These are phyloP conservation scores for Eurytoma adleriae DNA, from an alignment of 2,888 invertebrate species.

Conservation along the genomic window DNA sequence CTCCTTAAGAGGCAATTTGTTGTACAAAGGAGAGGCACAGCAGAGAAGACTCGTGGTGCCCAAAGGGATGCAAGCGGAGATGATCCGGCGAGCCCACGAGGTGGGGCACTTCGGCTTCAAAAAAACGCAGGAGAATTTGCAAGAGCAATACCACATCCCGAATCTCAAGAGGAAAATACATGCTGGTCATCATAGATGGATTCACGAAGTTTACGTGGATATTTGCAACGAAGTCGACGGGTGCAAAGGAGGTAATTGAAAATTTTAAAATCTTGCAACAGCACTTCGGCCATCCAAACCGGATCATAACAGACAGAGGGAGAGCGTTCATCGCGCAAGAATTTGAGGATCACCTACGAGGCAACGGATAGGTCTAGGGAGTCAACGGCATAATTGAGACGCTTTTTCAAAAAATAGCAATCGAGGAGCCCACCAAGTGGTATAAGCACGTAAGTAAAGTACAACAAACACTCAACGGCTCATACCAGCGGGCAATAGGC, in stretches of 20 bases:
- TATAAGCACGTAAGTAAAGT: too few relatives aligned
- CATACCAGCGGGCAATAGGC: too few relatives aligned
- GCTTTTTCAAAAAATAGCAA: too few relatives aligned
- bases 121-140: not conserved
- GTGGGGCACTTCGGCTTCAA: not conserved
- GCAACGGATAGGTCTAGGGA: too few relatives aligned
- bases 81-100: not conserved
- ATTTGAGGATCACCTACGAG: too few relatives aligned
- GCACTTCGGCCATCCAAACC: slow-evolving; percentile 5
- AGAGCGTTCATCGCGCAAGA: too few relatives aligned
- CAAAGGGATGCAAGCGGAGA: not conserved
- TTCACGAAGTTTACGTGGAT: not conserved
- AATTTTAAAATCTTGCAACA: not conserved
- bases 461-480: too few relatives aligned
- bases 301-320: slow-evolving; percentile 6
- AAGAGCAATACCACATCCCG: not conserved
- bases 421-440: too few relatives aligned
- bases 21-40: not conserved
- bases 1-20: not conserved
- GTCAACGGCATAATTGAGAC: too few relatives aligned
- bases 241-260: not conserved
- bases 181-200: too few relatives aligned
- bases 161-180: too few relatives aligned
- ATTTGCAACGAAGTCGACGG: slow-evolving; percentile 2
- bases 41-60: not conserved